Base-by-base conservation (phyloP, 2,888 invertebrate species). In the Hirtodrosophila confusa region DNA sequence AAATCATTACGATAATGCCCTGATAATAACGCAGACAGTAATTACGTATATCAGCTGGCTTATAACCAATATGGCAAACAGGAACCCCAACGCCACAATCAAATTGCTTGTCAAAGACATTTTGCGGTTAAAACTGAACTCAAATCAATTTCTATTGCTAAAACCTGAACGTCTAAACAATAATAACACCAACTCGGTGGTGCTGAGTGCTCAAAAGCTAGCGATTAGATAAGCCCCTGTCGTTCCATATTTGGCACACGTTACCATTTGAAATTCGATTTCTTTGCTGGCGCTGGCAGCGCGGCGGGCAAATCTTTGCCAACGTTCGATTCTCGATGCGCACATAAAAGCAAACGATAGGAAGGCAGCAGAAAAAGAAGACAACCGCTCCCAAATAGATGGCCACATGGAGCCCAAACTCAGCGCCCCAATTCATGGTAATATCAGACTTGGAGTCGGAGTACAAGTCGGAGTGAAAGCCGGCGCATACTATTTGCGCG, bases 311-410 rank as follows among this genome's bases (percentile, higher is more conserved):
- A 27, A 89, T 62, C 65, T 74, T 88, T 4, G 74, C 73, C 40
- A 88, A 64, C 6, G 75, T 74, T 50, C 68, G 70, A 54, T 57
- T 87, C 56, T 79, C 73, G 23, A 89, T 47, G 36, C 85, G 88
- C 39, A 88, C 76, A 68, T 58, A 75, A 39, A 74, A 88, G 57
- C 89, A 89, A n/a, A 85, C n/a, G 4, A 86, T 17, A 2, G 88
- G 87, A 27, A 88, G 27, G 0, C 78, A 37, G 47, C 75, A 72
- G 33, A 88, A 85, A 7, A 83, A 33, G 6, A 88, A n/a, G 0
- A 80, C 10, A 4, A 77, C 56, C 29, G 76, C 9, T 6, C 58
- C 51, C 45, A 87, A 9, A 41, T 73, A 77, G 37, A 88, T 47
- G 45, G 53, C 72, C 9, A 86, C 17, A 35, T 78, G 60, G 0